Percentiles rank a stretch among this genome's conserved stretches.
These are phyloP conservation scores for Synanthedon tipuliformis DNA, from an alignment of 2,888 invertebrate species.

Conservation along the genomic window DNA sequence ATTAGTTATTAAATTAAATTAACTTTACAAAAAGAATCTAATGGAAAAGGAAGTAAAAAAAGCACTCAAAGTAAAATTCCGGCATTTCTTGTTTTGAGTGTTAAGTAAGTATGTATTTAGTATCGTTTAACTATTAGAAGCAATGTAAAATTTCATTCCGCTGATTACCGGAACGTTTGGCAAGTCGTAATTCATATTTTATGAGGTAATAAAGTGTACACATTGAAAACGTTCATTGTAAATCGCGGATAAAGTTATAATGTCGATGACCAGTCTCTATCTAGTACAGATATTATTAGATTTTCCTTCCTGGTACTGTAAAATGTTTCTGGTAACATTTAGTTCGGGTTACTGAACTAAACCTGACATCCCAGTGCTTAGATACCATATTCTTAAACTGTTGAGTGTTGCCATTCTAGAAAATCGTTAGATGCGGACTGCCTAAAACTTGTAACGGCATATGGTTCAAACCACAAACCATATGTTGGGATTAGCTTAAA, in stretches of 20 bases:
- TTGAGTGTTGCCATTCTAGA: too few relatives aligned
- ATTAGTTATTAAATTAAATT: too few relatives aligned
- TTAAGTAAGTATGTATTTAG: neutral
- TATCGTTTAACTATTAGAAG: neutral
- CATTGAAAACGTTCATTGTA: slow-evolving; percentile 17
- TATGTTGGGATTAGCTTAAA: too few relatives aligned
- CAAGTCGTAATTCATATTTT: slow-evolving; percentile 16
- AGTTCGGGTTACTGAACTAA: neutral
- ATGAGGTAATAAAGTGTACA: slow-evolving; percentile 18
- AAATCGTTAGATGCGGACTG: too few relatives aligned
- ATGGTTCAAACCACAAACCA: too few relatives aligned
- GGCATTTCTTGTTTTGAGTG: neutral
- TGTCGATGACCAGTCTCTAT: slow-evolving; percentile 19
- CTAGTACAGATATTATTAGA: slow-evolving; percentile 36
- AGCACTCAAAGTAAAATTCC: too few relatives aligned
- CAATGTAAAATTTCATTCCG: slow-evolving; percentile 8
- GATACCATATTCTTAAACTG: neutral
- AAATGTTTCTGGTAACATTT: slow-evolving; percentile 9
- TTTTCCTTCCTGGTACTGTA: slow-evolving; percentile 26
- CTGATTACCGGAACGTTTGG: slow-evolving; percentile 7
- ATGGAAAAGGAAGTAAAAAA: too few relatives aligned
- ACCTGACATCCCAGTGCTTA: neutral
- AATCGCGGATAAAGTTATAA: slow-evolving; percentile 12
- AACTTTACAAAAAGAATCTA: too few relatives aligned
- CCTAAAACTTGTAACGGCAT: too few relatives aligned